Base-by-base conservation (phyloP, 2,888 invertebrate species). In the Phengaris arion region DNA sequence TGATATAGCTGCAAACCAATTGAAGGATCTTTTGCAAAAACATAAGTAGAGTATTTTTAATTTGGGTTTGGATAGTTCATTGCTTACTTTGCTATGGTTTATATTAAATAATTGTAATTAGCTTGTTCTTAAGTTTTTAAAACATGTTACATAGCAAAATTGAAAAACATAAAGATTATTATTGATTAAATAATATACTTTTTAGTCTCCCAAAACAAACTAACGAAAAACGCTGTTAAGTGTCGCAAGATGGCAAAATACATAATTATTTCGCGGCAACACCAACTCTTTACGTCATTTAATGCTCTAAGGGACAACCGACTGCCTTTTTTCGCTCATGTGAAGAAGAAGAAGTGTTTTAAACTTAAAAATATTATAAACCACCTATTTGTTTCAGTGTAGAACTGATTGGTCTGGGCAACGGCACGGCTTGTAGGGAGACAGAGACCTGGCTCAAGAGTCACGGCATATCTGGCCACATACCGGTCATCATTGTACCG, bases 351-450 rank as follows among this genome's bases (percentile, higher is more conserved):
- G n/a, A 12, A 8, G n/a, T 55, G 57, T 15, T 10, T 9, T 54
- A 54, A 54, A 57, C 7, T 15, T 8, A 2, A 15, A 57, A 4
- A 57, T 57, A 57, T 15, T 59, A 22, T 48, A 9, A 59, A 59
- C 59, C 15, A 15, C 15, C 6, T 22, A 10, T 52, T 54, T 54
- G 22, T 72, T 72, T 72, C 86, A 97, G 97, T 54, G 97, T 97
- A 85, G 95, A 95, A 76, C 89, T 97, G n/a, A 95, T 99, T 81
- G 98, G 97, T 7, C 89, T 99, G 64, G 99, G 99, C 0, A 98
- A 98, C 89, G 98, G 98, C 2, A 97, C 96, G 6, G 98, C 97
- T 0, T 98, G 98, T 83, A 94, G 98, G 68, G 97, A 98, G 87
- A 98, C 98, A 0, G 98, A 98, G 88, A 86, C 94, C 51, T 96